Conservation (phyloP, 2,888 invertebrate genomes). For the Lottia scabra region DNA sequence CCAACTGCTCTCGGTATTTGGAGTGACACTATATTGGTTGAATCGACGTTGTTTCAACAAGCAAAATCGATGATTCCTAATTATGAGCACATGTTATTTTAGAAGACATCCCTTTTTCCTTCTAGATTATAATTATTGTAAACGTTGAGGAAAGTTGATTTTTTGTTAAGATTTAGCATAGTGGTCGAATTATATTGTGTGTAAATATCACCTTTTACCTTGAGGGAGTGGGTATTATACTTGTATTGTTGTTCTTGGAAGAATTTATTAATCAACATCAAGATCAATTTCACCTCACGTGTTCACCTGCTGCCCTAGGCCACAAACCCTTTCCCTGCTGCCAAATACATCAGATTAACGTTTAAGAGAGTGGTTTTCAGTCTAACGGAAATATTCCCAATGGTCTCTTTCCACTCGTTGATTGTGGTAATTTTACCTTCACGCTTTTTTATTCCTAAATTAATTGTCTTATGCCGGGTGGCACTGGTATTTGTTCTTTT, state of each 20-base stretch:
- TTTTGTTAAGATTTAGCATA: too few relatives aligned
- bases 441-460: constrained; percentile 5
- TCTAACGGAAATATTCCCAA: not conserved
- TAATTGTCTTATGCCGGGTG: constrained; percentile 7
- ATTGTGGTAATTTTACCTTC: constrained; percentile 7
- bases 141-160: too few relatives aligned
- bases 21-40: too few relatives aligned
- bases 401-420: constrained; percentile 3
- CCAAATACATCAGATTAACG: not conserved
- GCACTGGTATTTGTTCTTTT: not conserved
- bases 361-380: not conserved
- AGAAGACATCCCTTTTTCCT: too few relatives aligned
- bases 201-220: constrained; percentile 1
- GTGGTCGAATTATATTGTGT: not conserved
- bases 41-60: too few relatives aligned
- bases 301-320: constrained; percentile 11
- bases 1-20: too few relatives aligned
- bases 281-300: constrained; percentile 15
- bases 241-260: constrained; percentile 9
- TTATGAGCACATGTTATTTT: too few relatives aligned
- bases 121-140: too few relatives aligned
- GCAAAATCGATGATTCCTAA: too few relatives aligned
- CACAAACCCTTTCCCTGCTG: not conserved
- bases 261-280: constrained; percentile 14
- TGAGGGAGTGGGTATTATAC: not conserved